These are phyloP conservation scores for Mechanitis mazaeus DNA, from an alignment of 2,888 invertebrate genomes.

Conservation along the genomic window DNA sequence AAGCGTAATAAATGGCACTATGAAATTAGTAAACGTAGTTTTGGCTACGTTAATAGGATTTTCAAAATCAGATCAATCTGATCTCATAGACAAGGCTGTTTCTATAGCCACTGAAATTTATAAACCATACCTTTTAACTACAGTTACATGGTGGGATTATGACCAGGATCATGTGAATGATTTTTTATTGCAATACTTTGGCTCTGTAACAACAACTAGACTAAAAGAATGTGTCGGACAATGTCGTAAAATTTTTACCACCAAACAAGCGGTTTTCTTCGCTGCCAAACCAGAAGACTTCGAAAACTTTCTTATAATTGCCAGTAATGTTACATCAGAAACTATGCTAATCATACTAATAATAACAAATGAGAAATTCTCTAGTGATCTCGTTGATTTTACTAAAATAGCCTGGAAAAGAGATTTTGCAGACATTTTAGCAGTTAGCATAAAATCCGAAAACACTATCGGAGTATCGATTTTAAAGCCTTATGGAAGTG, in stretches of 20 bases:
- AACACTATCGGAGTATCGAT: slow-evolving; percentile 38
- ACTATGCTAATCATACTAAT: slow-evolving; percentile 37
- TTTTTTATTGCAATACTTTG: slow-evolving; percentile 38
- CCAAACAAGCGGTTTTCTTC: slow-evolving; percentile 45
- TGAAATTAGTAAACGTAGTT: slow-evolving; percentile 12
- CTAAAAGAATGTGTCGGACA: slow-evolving; percentile 16
- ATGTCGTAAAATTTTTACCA: slow-evolving; percentile 21
- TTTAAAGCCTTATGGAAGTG: slow-evolving; percentile 44
- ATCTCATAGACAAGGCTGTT: slow-evolving; percentile 36
- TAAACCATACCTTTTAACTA: slow-evolving; percentile 32
- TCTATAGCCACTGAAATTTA: slow-evolving; percentile 40
- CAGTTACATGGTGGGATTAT: slow-evolving; percentile 40
- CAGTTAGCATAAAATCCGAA: slow-evolving; percentile 33
- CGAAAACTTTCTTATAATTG: slow-evolving; percentile 32
- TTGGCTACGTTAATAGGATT: slow-evolving; percentile 2
- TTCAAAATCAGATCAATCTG: slow-evolving; percentile 19
- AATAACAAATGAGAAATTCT: slow-evolving; percentile 25
- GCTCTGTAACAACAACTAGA: slow-evolving; percentile 35
- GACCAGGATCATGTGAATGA: slow-evolving; percentile 31
- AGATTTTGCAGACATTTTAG: slow-evolving; percentile 46
- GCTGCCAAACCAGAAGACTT: slow-evolving; percentile 39
- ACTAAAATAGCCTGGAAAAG: slow-evolving; percentile 44
- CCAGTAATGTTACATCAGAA: slow-evolving; percentile 28
- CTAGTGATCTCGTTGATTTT: slow-evolving; percentile 24
- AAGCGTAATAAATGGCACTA: neutral